Percentiles rank a stretch among this genome's conserved stretches.
These are phyloP conservation scores for Elaphurus davidianus DNA, from an alignment of 2,113 vertebrate genomes.

Conservation along the genomic window DNA sequence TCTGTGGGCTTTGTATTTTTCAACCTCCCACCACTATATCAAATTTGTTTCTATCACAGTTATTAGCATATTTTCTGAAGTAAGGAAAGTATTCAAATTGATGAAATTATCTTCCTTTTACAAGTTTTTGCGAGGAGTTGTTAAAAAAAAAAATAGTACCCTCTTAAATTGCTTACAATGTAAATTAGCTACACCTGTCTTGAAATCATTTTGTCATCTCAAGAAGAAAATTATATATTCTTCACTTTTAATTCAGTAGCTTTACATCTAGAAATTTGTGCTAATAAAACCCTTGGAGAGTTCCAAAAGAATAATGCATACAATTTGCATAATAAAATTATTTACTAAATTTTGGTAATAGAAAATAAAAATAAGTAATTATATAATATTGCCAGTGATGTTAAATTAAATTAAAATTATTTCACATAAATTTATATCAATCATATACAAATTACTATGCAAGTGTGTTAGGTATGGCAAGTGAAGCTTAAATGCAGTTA, in stretches of 20 bases:
- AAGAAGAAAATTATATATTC: neutral
- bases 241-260: neutral
- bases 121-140: neutral
- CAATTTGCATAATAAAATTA: neutral
- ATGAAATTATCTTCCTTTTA: neutral
- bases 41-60: neutral
- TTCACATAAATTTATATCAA: neutral
- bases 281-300: neutral
- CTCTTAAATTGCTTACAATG: neutral
- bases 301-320: neutral
- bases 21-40: neutral
- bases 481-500: neutral
- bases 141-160: neutral
- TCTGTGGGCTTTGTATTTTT: neutral
- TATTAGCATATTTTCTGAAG: neutral
- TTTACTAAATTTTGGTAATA: neutral
- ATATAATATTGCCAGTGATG: neutral
- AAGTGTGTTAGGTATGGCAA: neutral
- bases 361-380: neutral
- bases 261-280: neutral
- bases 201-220: neutral
- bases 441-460: neutral
- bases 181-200: neutral
- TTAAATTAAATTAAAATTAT: neutral
- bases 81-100: neutral